Percentiles rank a stretch among this genome's conserved stretches.
Evolutionary conservation across 2,888 invertebrate species (phyloP).

Genomic region (Caradrina clavipalpis): DNA sequence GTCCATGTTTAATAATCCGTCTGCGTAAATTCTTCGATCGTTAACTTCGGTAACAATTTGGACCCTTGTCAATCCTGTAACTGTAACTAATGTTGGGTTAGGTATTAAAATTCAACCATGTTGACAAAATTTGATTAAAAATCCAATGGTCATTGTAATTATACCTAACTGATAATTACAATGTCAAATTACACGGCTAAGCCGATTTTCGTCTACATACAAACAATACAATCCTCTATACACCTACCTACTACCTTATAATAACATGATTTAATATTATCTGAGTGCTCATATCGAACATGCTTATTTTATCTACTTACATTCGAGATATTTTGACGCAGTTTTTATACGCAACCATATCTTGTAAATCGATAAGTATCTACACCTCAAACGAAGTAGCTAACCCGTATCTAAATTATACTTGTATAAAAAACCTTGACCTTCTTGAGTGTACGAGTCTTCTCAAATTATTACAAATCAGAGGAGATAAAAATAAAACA

Average conservation of each 20-base stretch:
- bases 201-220: slow-evolving; percentile 30
- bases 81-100: no score
- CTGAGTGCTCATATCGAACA: slow-evolving; percentile 51
- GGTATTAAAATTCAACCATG: neutral
- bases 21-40: neutral
- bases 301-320: slow-evolving; percentile 49
- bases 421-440: slow-evolving; percentile 44
- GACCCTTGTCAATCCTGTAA: neutral
- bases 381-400: slow-evolving; percentile 49
- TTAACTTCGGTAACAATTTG: neutral
- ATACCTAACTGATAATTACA: slow-evolving; percentile 24
- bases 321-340: slow-evolving; percentile 60
- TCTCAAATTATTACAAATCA: slow-evolving; percentile 40
- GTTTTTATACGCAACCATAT: slow-evolving; percentile 58
- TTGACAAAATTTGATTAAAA: neutral
- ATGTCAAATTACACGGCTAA: slow-evolving; percentile 37
- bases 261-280: slow-evolving; percentile 54
- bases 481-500: slow-evolving; percentile 43
- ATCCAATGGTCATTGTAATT: slow-evolving; percentile 2
- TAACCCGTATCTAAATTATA: slow-evolving; percentile 48
- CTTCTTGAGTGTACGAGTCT: slow-evolving; percentile 31
- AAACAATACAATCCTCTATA: slow-evolving; percentile 30
- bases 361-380: slow-evolving; percentile 59
- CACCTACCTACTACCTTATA: slow-evolving; percentile 28
- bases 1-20: slow-evolving; percentile 1